These are phyloP conservation scores for Anabas testudineus DNA, from an alignment of 2,797 vertebrate genomes.

Conservation along the genomic window DNA sequence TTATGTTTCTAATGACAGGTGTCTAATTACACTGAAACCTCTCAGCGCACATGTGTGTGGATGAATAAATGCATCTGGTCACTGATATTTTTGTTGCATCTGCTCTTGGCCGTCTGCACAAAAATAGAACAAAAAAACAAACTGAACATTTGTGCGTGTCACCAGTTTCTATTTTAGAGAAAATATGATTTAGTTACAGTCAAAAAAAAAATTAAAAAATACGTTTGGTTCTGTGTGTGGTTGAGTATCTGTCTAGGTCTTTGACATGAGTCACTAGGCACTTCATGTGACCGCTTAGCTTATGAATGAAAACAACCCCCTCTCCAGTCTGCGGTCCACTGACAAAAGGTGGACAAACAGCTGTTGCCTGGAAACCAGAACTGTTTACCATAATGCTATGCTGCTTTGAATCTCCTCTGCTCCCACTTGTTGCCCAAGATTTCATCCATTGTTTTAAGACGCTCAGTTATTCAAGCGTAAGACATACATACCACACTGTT, in stretches of 20 bases:
- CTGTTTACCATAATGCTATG: slow-evolving; percentile 61
- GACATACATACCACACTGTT: not conserved
- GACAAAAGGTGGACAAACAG: slow-evolving; percentile 64
- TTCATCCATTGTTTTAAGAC: slow-evolving; percentile 6
- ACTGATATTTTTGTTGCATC: slow-evolving; percentile 46
- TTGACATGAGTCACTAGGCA: slow-evolving; percentile 63
- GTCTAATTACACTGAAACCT: slow-evolving; percentile 60
- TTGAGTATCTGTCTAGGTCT: slow-evolving; percentile 20
- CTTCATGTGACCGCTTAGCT: slow-evolving; percentile 71
- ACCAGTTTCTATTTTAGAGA: slow-evolving; percentile 10
- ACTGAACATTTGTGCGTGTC: slow-evolving; percentile 1
- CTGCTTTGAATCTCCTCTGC: slow-evolving; percentile 35
- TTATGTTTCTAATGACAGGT: slow-evolving; percentile 51
- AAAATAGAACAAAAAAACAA: slow-evolving; percentile 33
- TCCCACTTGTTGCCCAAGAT: slow-evolving; percentile 9
- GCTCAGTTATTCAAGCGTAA: slow-evolving; percentile 6
- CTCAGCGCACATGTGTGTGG: slow-evolving; percentile 38
- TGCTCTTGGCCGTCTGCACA: slow-evolving; percentile 7
- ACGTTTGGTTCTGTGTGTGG: slow-evolving; percentile 15
- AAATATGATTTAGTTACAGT: slow-evolving; percentile 15
- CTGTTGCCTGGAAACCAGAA: slow-evolving; percentile 74
- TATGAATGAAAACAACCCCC: slow-evolving; percentile 65
- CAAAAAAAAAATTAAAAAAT: slow-evolving; percentile 8
- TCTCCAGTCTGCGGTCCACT: slow-evolving; percentile 25
- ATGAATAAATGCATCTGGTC: slow-evolving; percentile 55